Evolutionary conservation across 2,797 vertebrate species (phyloP), one percentile per base, ranked within the genome.

Genomic region (Eulemur albifrons): DNA sequence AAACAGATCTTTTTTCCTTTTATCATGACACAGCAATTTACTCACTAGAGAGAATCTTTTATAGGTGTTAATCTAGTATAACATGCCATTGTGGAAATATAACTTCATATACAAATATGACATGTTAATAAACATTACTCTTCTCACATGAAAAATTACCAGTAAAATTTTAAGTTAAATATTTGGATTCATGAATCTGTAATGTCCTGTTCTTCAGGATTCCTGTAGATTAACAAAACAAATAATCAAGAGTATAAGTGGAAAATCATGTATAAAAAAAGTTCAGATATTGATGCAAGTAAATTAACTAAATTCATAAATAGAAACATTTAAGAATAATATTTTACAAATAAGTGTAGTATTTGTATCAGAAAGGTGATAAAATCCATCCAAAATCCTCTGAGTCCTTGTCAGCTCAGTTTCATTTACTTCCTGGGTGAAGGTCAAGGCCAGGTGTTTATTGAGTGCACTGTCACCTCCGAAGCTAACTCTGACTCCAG

Each of bases 291-390:
- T 87, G 57, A 54, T 73, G 45, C 40, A 88, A 75, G 65, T 90
- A 92, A 81, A 77, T 63, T 90, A 88, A 45, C 7, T 87, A 67
- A 92, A 76, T 57, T 94, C 82, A 95, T 93, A 76, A 94, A 89
- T 30, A 88, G 14, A 13, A 90, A 45, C 23, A 80, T 59, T 94
- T 94, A 76, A 88, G 57, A 86, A 87, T 48, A 90, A 69, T 57
- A 11, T 32, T 88, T 87, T 81, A 21, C 30, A 69, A 21, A 21
- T 83, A 77, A 73, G 59, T 40, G 23, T 25, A 54, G 3, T 61
- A 54, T 69, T 96, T 89, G 45, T 5, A 73, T n/a, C 45, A 61
- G 79, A 57, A 95, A 88, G 70, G 30, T 73, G 25, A 70, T 87
- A 70, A 85, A 88, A 83, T 84, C 10, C 14, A 85, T 61, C 75